Evolutionary conservation across 1,140 invertebrate genomes (phyloP), one percentile per base, ranked within the genome.

Genomic region (Belonocnema kinseyi): DNA sequence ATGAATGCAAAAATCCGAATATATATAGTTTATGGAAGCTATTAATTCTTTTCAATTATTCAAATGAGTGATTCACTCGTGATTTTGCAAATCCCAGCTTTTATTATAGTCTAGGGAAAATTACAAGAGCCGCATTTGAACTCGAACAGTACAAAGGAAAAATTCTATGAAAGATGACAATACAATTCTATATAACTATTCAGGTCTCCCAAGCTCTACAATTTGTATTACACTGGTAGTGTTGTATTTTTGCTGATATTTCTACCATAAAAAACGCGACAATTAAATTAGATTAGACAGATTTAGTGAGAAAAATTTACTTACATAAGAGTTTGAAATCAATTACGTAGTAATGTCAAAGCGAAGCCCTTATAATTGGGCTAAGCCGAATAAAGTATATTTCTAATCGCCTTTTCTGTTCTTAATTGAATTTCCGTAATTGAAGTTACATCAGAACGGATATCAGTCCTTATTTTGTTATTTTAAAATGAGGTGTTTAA

Each of bases 381-480:
- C 61, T 40, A 66, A 66, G 58, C 58, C 21, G 58, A 66, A 66
- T 33, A 12, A 66, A 66, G 14, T 16, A 66, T 33, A 16, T 66
- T 16, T 66, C 26, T 2, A 33, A 33, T 33, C 26, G 26, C 26
- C 26, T 33, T 33, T 33, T 33, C 26, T 33, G 26, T 33, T 4
- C n/a, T 26, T 66, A 66, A 66, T 66, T 66, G 58, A 66, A 21
- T 66, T 66, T 66, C 58, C 40, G 16, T 66, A n/a, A 66, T 66
- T 66, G 16, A 66, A 66, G 26, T 66, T 26, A 10, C 58, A n/a
- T 33, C 16, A 12, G 19, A 19, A 56, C 53, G 19, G 13, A 66
- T 16, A 66, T 66, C 58, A 16, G 40, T 6, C 10, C 11, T 2
- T 10, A 56, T 6, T 56, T 7, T 10, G 54, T 8, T 11, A 11